These are phyloP conservation scores for Falco cherrug DNA, from an alignment of 2,797 vertebrate genomes.

Conservation along the genomic window DNA sequence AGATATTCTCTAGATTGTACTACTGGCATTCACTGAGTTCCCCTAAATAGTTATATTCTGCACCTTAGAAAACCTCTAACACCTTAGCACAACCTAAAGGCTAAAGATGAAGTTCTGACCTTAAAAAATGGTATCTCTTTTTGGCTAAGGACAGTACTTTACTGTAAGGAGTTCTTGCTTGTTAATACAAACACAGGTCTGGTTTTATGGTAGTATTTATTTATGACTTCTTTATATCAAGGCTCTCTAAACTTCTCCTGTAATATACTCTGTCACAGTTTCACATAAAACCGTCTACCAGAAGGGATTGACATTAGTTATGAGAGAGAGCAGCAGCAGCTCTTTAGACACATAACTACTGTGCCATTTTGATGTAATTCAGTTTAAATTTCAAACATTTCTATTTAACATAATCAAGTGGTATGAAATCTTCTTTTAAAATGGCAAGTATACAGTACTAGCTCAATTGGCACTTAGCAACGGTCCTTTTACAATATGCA, in stretches of 20 bases:
- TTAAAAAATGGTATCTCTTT: background rate
- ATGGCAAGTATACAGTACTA: slow-evolving; percentile 82
- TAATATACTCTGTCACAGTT: slow-evolving; percentile 59
- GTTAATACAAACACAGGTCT: slow-evolving; percentile 51
- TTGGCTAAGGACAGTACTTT: background rate
- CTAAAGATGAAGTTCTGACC: background rate
- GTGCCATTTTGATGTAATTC: slow-evolving; percentile 83
- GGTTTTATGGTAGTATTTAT: slow-evolving; percentile 33
- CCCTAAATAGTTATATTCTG: background rate
- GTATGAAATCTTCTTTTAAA: slow-evolving; percentile 83
- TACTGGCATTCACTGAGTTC: accelerated
- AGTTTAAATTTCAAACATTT: slow-evolving; percentile 83
- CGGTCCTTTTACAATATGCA: slow-evolving; percentile 79
- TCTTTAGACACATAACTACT: slow-evolving; percentile 79
- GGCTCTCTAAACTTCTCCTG: slow-evolving; percentile 34
- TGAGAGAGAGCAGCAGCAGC: slow-evolving; percentile 65
- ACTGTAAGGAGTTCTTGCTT: background rate
- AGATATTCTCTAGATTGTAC: background rate
- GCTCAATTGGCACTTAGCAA: slow-evolving; percentile 84
- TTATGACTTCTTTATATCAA: slow-evolving; percentile 47
- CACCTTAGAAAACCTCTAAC: background rate
- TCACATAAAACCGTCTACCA: slow-evolving; percentile 73
- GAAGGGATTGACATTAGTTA: slow-evolving; percentile 75
- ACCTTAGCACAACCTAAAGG: background rate
- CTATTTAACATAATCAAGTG: slow-evolving; percentile 87